These are phyloP conservation scores for Pachymerium ferrugineum DNA, from an alignment of 2,888 invertebrate genomes.

Conservation along the genomic window DNA sequence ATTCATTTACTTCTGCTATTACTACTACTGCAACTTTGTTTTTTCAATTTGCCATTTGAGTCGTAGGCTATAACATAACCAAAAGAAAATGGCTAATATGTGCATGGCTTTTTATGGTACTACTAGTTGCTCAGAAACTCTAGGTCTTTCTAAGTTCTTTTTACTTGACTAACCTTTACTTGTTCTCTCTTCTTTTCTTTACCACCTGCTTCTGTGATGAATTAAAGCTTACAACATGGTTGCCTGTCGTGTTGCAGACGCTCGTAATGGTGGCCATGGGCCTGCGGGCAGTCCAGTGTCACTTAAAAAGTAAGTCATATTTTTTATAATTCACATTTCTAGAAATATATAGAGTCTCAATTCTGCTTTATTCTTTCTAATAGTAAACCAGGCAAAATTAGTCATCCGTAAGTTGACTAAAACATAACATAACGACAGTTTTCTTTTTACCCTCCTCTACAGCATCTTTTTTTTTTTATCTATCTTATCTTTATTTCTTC, in stretches of 20 bases:
- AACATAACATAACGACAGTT: slow-evolving; percentile 3
- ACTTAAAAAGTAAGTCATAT: slow-evolving; percentile 83
- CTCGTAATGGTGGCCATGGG: slow-evolving; percentile 74
- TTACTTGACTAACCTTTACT: not conserved
- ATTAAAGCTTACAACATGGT: slow-evolving; percentile 97
- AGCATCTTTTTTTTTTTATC: slow-evolving; percentile 25
- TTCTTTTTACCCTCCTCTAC: not conserved
- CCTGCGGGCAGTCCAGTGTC: slow-evolving; percentile 80
- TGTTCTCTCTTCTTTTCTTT: slow-evolving; percentile 15
- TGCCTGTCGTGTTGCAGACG: slow-evolving; percentile 90
- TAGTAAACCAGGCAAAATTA: slow-evolving; percentile 33
- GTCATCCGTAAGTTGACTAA: slow-evolving; percentile 30
- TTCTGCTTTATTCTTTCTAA: slow-evolving; percentile 1
- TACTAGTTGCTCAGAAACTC: not conserved
- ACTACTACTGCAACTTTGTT: not conserved
- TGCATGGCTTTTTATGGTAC: not conserved
- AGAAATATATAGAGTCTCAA: too few relatives aligned
- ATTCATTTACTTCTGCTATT: too few relatives aligned
- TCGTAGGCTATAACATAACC: not conserved
- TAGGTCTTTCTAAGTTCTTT: not conserved
- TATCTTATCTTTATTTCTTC: slow-evolving; percentile 38
- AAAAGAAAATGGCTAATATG: not conserved
- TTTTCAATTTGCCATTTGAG: not conserved
- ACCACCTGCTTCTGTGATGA: slow-evolving; percentile 43
- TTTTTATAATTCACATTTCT: too few relatives aligned